Conservation (phyloP, 2,888 invertebrate genomes). For the Pycnomerus fuliginosus region DNA sequence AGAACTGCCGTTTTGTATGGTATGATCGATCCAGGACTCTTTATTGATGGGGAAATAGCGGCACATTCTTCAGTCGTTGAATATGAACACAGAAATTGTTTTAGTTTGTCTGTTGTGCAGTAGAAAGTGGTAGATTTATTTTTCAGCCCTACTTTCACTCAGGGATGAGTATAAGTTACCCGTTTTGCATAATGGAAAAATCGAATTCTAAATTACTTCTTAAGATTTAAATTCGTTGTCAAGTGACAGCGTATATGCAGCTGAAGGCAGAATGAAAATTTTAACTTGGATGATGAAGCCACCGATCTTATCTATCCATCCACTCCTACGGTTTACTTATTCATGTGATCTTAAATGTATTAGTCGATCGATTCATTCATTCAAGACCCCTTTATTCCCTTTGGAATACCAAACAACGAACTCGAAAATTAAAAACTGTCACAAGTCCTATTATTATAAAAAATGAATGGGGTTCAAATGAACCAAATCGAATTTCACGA, state of each 20-base stretch:
- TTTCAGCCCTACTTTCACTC: not conserved
- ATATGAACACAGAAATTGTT: too few relatives aligned
- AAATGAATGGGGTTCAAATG: too few relatives aligned
- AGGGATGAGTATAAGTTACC: not conserved
- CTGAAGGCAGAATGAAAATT: not conserved
- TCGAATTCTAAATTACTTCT: slow-evolving; percentile 10
- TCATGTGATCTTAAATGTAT: slow-evolving; percentile 11
- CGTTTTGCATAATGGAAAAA: slow-evolving; percentile 6
- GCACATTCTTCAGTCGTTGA: slow-evolving; percentile 1
- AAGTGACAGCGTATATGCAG: slow-evolving; percentile 1
- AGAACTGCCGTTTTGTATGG: too few relatives aligned
- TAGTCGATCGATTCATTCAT: slow-evolving; percentile 11
- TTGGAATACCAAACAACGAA: slow-evolving; percentile 1
- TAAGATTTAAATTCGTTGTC: slow-evolving; percentile 4
- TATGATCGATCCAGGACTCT: not conserved
- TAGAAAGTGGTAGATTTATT: slow-evolving; percentile 1
- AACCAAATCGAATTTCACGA: slow-evolving; percentile 4
- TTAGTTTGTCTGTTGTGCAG: slow-evolving; percentile 6
- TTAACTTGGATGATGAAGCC: slow-evolving; percentile 4
- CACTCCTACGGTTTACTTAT: too few relatives aligned
- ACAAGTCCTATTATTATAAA: slow-evolving; percentile 4
- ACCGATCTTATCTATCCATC: slow-evolving; percentile 6
- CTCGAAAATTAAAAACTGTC: slow-evolving; percentile 5
- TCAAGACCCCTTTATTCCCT: not conserved
- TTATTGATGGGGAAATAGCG: not conserved